Base-by-base conservation (phyloP, 64 coral and sea anemone genomes). In the Actinia equina region DNA sequence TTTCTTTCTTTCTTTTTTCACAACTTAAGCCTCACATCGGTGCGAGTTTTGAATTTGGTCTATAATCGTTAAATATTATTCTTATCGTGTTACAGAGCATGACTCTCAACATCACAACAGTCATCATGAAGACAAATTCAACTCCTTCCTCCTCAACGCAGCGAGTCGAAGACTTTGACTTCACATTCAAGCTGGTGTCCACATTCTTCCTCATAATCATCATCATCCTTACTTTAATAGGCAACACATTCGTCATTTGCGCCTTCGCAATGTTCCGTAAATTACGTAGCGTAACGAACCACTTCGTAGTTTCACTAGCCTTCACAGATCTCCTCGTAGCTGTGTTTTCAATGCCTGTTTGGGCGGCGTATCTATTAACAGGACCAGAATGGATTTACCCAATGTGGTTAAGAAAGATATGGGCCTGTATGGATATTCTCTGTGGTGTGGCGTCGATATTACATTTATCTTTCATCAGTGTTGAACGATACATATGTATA, bases 271-370 rank as follows among this genome's bases (percentile, higher is more conserved):
- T 81, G 22, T 95, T 94, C 46, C 79, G 85, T 59, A n/a, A 92
- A 92, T 85, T 99, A 22, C 88, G 93, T 20, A 95, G 45, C 81
- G 91, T 90, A 9, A 99, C 93, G 9, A 99, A 99, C 60, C 89
- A 91, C 79, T 95, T 99, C 30, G n/a, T 99, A 10, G 90, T 95
- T 25, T 99, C 96, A 4, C 81, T 99, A n/a, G 96, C 96, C 2
- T 85, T 99, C 37, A 94, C 96, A 1, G n/a, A 99, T 22, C 92
- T 99, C n/a, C 82, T 99, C 13, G 96, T 99, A 2, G 96, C 93
- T 2, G n/a, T 93, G 44, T 93, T 99, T 82, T 99, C 96, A 2
- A 92, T n/a, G 93, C 96, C 96, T 30, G 83, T 99, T 17, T 99
- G 94, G 94, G 91, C 88, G 55, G 91, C 91, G 0, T 96, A 90